Percentiles rank a stretch among this genome's conserved stretches.
Conservation (phyloP, 1,140 invertebrate genomes). For the Achatina immaculata region DNA sequence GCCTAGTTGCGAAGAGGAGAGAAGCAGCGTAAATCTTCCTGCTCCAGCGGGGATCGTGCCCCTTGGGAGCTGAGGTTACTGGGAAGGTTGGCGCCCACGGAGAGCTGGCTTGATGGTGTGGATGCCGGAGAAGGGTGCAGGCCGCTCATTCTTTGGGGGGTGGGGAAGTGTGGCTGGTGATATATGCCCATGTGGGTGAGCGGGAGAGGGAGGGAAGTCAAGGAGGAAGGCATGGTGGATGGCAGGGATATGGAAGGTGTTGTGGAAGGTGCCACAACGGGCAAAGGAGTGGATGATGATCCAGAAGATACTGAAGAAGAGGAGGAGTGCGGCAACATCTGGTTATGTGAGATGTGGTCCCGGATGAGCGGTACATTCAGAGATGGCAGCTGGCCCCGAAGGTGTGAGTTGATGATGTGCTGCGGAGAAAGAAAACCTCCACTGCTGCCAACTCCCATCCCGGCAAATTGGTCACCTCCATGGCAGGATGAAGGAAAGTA, state of each 20-base stretch:
- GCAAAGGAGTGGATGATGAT: not conserved
- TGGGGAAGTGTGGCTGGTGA: constrained; percentile 32
- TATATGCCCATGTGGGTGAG: constrained; percentile 37
- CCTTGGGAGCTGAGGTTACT: constrained; percentile 33
- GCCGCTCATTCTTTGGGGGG: constrained; percentile 23
- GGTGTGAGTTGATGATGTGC: constrained; percentile 35
- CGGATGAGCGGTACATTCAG: constrained; percentile 35
- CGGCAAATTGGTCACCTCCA: constrained; percentile 32
- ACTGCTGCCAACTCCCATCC: constrained; percentile 23
- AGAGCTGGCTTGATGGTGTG: constrained; percentile 40
- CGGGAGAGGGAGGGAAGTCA: constrained; percentile 33
- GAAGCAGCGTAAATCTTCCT: constrained; percentile 39
- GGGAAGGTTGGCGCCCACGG: constrained; percentile 33
- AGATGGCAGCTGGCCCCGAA: constrained; percentile 25
- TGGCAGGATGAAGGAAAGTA: constrained; percentile 35
- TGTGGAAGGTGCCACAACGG: not conserved
- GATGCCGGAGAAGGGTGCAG: constrained; percentile 40
- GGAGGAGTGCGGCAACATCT: constrained; percentile 34
- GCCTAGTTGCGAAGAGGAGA: constrained; percentile 35
- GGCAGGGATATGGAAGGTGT: constrained; percentile 32
- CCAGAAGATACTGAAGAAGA: constrained; percentile 14
- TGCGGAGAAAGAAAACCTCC: constrained; percentile 30
- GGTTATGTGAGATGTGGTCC: constrained; percentile 27
- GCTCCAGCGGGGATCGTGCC: constrained; percentile 32
- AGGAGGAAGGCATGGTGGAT: constrained; percentile 25